These are phyloP conservation scores for Hyposoter didymator DNA, from an alignment of 2,888 invertebrate species.

Conservation along the genomic window DNA sequence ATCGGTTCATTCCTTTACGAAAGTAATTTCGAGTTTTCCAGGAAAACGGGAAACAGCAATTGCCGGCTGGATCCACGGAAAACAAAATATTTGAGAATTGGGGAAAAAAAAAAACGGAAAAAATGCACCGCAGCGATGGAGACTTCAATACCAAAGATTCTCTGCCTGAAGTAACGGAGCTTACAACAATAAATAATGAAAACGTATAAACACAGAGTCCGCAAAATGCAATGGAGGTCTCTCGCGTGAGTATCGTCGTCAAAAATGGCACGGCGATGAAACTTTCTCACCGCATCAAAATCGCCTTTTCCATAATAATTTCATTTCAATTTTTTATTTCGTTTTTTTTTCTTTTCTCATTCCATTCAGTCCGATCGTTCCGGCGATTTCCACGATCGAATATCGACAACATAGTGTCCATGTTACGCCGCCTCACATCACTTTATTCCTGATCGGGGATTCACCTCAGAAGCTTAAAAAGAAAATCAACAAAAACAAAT, in stretches of 20 bases:
- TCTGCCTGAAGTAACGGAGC: background rate
- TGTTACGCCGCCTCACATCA: background rate
- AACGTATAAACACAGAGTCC: background rate
- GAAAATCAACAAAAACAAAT: background rate
- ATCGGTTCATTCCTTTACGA: background rate
- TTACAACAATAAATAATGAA: constrained; percentile 5
- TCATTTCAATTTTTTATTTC: background rate
- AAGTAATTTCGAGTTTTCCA: background rate
- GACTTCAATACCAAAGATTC: background rate
- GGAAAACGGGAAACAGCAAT: background rate
- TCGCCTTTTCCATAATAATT: background rate
- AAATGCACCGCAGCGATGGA: background rate
- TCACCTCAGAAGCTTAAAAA: background rate
- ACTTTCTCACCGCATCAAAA: background rate
- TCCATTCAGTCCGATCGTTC: background rate
- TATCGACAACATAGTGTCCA: background rate
- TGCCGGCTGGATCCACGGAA: background rate
- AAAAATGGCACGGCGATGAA: constrained; percentile 10
- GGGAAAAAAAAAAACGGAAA: background rate
- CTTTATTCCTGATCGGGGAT: background rate
- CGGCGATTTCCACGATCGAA: background rate
- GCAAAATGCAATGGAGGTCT: background rate
- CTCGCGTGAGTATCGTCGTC: background rate
- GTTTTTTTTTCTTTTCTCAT: background rate
- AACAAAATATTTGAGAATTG: background rate